These are phyloP conservation scores for Patella ulyssiponensis DNA, from an alignment of 2,888 invertebrate species.

Conservation along the genomic window DNA sequence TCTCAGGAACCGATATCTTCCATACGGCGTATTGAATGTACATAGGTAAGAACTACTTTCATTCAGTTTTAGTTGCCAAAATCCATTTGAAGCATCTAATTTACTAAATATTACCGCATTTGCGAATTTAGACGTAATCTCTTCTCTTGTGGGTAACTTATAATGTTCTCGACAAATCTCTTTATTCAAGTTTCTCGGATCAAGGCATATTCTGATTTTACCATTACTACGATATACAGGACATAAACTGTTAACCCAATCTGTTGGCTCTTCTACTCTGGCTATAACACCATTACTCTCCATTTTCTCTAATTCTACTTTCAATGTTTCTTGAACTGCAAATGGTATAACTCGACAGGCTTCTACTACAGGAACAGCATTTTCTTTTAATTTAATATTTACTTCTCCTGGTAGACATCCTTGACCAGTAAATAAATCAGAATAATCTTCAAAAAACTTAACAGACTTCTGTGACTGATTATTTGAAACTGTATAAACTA, in stretches of 20 bases:
- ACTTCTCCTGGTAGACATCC: constrained; percentile 40
- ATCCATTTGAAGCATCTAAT: constrained; percentile 42
- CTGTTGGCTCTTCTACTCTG: constrained; percentile 43
- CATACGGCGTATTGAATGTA: constrained; percentile 40
- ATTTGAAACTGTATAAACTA: constrained; percentile 16
- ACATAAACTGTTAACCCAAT: constrained; percentile 46
- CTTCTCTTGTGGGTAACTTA: constrained; percentile 41
- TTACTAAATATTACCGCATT: constrained; percentile 35
- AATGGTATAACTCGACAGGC: constrained; percentile 39
- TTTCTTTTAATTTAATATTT: constrained; percentile 31
- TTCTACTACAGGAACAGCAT: constrained; percentile 39
- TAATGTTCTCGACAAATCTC: constrained; percentile 40
- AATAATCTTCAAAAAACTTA: constrained; percentile 19
- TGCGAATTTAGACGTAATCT: constrained; percentile 38
- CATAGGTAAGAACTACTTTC: neutral
- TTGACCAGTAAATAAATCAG: constrained; percentile 35
- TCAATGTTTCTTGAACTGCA: constrained; percentile 34
- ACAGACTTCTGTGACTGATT: constrained; percentile 9
- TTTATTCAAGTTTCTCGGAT: constrained; percentile 45
- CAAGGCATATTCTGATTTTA: constrained; percentile 44
- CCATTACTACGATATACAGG: constrained; percentile 39
- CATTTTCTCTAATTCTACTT: constrained; percentile 38
- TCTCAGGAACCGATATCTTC: neutral
- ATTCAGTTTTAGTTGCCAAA: constrained; percentile 38
- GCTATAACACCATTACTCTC: constrained; percentile 33